A percentile compares a stretch with the other conserved stretches of the same genome.
Conservation (phyloP, 2,888 invertebrate species). For the Empis stercorea region DNA sequence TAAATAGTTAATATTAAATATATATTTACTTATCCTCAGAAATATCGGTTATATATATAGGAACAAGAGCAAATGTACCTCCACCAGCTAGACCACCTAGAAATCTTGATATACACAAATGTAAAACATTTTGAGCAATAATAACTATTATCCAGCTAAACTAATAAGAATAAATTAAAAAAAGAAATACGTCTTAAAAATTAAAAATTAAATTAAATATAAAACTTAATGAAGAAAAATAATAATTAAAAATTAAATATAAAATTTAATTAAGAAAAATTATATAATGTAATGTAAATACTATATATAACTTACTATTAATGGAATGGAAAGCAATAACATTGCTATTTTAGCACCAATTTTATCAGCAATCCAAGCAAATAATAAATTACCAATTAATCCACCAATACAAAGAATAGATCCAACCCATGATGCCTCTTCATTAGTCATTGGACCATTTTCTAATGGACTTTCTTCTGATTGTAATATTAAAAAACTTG, state of each 20-base stretch:
- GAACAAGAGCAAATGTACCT: slow-evolving; percentile 24
- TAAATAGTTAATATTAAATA: too few species aligned
- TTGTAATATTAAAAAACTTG: slow-evolving; percentile 27
- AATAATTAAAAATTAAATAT: too few species aligned
- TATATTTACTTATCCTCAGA: slow-evolving; percentile 27
- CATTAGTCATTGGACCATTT: slow-evolving; percentile 23
- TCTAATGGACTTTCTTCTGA: slow-evolving; percentile 22
- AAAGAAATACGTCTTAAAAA: not conserved
- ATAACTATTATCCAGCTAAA: slow-evolving; percentile 26
- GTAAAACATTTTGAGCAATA: slow-evolving; percentile 20
- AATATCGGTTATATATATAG: slow-evolving; percentile 28
- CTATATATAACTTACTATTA: slow-evolving; percentile 24
- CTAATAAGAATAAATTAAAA: slow-evolving; percentile 13
- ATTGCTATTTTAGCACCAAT: slow-evolving; percentile 25
- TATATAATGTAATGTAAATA: too few species aligned
- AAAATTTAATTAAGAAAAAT: too few species aligned
- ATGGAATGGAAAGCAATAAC: slow-evolving; percentile 23
- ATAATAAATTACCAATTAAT: slow-evolving; percentile 25
- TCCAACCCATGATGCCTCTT: slow-evolving; percentile 32
- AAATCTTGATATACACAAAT: slow-evolving; percentile 22
- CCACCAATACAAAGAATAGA: slow-evolving; percentile 29
- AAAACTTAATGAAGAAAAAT: too few species aligned
- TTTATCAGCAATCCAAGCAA: slow-evolving; percentile 27
- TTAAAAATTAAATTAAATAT: too few species aligned
- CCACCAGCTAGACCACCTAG: slow-evolving; percentile 27